Conservation (phyloP, 1,140 invertebrate genomes). For the Papilio helenus region DNA sequence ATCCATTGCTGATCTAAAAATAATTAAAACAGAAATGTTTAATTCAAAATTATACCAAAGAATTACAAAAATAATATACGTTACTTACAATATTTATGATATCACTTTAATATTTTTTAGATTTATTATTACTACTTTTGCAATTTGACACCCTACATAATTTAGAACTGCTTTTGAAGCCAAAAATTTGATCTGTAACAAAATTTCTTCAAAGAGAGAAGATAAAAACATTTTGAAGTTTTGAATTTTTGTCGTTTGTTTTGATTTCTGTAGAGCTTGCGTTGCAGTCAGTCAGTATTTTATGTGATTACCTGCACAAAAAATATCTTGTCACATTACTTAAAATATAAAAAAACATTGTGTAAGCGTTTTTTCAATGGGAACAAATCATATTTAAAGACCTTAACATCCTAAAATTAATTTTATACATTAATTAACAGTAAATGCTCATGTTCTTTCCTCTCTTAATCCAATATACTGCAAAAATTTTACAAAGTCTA, state of each 20-base stretch:
- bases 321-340: neutral
- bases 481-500: neutral
- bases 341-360: neutral
- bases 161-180: conserved; percentile 77
- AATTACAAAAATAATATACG: neutral
- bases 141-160: conserved; percentile 81
- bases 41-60: neutral
- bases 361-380: neutral
- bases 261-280: conserved; percentile 29
- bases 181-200: conserved; percentile 76
- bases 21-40: neutral
- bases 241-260: conserved; percentile 59
- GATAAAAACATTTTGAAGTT: conserved; percentile 80
- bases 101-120: conserved; percentile 77
- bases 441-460: neutral
- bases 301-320: neutral
- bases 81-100: conserved; percentile 54
- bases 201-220: conserved; percentile 78
- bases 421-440: neutral
- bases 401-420: neutral
- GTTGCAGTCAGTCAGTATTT: conserved; percentile 37
- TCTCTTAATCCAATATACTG: neutral
- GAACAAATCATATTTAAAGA: neutral
- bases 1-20: conserved; percentile 57
- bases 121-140: conserved; percentile 74